These are phyloP conservation scores for Conchocele bisecta DNA, from an alignment of 2,888 invertebrate species.

Conservation along the genomic window DNA sequence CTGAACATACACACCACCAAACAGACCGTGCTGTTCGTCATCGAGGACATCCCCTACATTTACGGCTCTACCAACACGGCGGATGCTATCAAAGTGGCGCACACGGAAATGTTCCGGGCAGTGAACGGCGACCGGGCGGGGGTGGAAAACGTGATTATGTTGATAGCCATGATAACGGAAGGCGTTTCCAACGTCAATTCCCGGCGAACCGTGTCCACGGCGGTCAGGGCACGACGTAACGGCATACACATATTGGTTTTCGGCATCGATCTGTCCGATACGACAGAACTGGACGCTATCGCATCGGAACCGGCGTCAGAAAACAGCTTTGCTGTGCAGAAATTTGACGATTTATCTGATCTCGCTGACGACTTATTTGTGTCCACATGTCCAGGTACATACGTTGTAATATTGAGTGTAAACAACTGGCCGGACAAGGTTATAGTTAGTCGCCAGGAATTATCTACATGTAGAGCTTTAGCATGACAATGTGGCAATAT, in stretches of 20 bases:
- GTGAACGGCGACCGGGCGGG: constrained; percentile 75
- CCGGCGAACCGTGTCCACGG: constrained; percentile 69
- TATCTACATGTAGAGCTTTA: too few species aligned
- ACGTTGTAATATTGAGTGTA: too few species aligned
- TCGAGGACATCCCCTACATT: constrained; percentile 71
- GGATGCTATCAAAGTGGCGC: constrained; percentile 70
- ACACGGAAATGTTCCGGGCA: constrained; percentile 69
- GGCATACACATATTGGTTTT: constrained; percentile 74
- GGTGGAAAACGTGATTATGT: constrained; percentile 73
- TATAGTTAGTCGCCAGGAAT: too few species aligned
- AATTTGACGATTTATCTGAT: constrained; percentile 68
- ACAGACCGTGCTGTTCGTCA: constrained; percentile 66
- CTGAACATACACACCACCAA: constrained; percentile 69
- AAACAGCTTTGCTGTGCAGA: constrained; percentile 69
- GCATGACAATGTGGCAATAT: too few species aligned
- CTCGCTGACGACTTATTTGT: constrained; percentile 60
- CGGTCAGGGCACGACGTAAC: constrained; percentile 63
- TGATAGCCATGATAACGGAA: constrained; percentile 78
- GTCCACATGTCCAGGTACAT: constrained; percentile 65
- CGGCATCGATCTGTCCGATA: constrained; percentile 75
- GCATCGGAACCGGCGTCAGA: constrained; percentile 67
- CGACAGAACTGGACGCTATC: constrained; percentile 73
- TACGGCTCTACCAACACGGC: constrained; percentile 79
- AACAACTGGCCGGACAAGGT: too few species aligned
- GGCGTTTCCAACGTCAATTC: constrained; percentile 79